These are phyloP conservation scores for Amazona guildingii DNA, from an alignment of 2,113 vertebrate genomes.

Conservation along the genomic window DNA sequence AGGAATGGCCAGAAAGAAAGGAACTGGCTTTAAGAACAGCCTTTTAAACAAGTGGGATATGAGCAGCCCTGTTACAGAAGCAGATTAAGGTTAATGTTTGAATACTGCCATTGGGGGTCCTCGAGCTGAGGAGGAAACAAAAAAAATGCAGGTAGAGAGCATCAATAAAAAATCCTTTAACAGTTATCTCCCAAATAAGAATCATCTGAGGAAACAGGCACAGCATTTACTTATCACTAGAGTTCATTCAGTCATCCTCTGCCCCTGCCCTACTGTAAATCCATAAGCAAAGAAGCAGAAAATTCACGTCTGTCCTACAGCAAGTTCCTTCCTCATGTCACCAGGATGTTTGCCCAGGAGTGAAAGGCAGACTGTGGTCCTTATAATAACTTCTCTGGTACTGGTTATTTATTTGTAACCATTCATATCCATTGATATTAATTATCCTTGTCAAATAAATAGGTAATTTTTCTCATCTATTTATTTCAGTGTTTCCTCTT, in stretches of 20 bases:
- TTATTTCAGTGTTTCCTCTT: neutral
- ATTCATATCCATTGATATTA: neutral
- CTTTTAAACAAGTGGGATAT: neutral
- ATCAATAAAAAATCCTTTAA: neutral
- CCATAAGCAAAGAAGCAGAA: neutral
- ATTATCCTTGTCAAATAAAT: neutral
- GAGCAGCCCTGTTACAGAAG: neutral
- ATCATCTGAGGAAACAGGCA: neutral
- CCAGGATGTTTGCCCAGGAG: neutral
- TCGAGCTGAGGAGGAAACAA: neutral
- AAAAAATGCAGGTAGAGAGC: neutral
- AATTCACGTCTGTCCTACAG: neutral
- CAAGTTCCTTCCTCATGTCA: neutral
- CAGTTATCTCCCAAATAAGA: neutral
- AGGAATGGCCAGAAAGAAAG: neutral
- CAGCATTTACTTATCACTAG: neutral
- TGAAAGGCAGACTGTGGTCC: neutral
- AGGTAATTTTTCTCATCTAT: neutral
- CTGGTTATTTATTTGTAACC: neutral
- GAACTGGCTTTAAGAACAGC: neutral
- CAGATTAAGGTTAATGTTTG: neutral
- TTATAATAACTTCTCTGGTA: neutral
- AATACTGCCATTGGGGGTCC: neutral
- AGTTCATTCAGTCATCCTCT: neutral
- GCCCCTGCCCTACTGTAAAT: neutral